Evolutionary conservation across 1,140 invertebrate genomes (phyloP).

Genomic region (Dreissena rostriformis): DNA sequence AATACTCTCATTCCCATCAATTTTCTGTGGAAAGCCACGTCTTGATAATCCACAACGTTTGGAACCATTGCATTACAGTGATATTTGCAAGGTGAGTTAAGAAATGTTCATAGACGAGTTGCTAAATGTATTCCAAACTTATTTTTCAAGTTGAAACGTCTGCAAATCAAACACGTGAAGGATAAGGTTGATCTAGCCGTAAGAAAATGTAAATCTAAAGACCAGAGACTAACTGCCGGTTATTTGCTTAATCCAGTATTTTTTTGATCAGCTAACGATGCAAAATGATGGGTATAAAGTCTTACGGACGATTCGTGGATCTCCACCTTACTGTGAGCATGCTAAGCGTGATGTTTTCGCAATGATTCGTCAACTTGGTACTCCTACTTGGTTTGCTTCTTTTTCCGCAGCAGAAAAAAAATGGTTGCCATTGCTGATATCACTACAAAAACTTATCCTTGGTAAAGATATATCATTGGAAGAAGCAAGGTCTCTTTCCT

Average conservation of each 20-base stretch:
- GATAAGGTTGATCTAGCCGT: too few species aligned
- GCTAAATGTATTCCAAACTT: too few species aligned
- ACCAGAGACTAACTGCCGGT: too few species aligned
- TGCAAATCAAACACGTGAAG: too few species aligned
- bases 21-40: too few species aligned
- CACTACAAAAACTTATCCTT: not conserved
- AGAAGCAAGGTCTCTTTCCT: not conserved
- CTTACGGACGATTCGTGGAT: conserved; percentile 54
- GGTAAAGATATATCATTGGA: not conserved
- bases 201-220: too few species aligned
- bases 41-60: too few species aligned
- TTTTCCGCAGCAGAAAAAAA: conserved; percentile 41
- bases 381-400: conserved; percentile 43
- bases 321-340: conserved; percentile 62
- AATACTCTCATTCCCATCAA: too few species aligned
- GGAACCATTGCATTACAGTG: too few species aligned
- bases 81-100: too few species aligned
- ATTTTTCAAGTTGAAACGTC: too few species aligned
- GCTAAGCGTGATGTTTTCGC: conserved; percentile 60
- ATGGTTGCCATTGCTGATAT: conserved; percentile 37
- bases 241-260: conserved; percentile 38
- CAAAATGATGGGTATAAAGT: conserved; percentile 62
- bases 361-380: conserved; percentile 55
- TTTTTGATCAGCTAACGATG: conserved; percentile 48
- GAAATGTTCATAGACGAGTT: too few species aligned